Base-by-base conservation (phyloP, 2,888 invertebrate species). In the Anoncus sp. region DNA sequence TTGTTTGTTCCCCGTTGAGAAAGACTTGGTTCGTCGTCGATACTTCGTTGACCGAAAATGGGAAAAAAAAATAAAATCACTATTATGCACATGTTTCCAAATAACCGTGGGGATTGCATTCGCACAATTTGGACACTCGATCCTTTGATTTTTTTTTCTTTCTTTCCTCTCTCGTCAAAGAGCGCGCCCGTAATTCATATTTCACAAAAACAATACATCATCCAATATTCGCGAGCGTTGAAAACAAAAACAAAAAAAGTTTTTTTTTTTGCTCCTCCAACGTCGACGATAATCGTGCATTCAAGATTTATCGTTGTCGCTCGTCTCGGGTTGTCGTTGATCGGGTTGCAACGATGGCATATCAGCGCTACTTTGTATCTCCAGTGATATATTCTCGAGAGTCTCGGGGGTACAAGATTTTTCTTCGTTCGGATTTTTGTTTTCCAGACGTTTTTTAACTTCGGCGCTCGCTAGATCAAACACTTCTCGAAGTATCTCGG, bases 321-420 rank as follows among this genome's bases (percentile, higher is more conserved):
- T 65, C 53, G 45, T 27, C 45, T 3, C 51, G n/a, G n/a, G n/a
- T n/a, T n/a, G n/a, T 24, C 57, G 74, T 7, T 82, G 83, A 2
- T 80, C 77, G 24, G 60, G 77, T 59, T 88, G 84, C 6, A 85
- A 79, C 40, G 84, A 79, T 18, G 83, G 85, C 86, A 84, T 84
- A 22, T 87, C 85, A 0, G 81, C 84, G 63, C 82, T 85, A 16
- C 81, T 87, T 1, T 80, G 78, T 72, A 86, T 82, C 51, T 89
- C 86, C 3, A 80, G 85, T n/a, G 86, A 82, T 60, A 85, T 84
- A 63, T 86, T 84, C 53, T 84, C 87, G 6, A 87, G 31, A 0
- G 85, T 86, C 45, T 87, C 85, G 3, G 35, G 84, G 6, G 35
- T 24, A 3, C 55, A 38, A 7, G 18, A 55, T 12, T 63, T 67